A percentile compares a stretch with the other conserved stretches of the same genome.
phyloP scores from a whole-genome alignment of 2,888 invertebrate genomes.

The Nudaria mundana region DNA sequence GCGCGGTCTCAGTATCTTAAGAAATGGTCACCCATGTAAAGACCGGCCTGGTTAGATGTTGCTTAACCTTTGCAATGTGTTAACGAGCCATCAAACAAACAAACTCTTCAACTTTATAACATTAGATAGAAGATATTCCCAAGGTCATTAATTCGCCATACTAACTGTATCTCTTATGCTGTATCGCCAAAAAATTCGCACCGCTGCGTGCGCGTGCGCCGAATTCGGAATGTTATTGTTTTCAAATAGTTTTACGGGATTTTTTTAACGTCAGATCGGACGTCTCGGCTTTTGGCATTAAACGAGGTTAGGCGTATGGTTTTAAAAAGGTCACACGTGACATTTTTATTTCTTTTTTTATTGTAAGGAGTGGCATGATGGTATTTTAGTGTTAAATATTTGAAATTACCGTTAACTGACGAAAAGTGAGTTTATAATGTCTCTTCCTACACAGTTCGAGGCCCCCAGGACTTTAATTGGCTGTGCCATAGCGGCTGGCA shows the following conservation, averaged over 20 bases:
- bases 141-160: conserved; percentile 19
- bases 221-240: conserved; percentile 14
- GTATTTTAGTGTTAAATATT: background rate
- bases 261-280: conserved; percentile 1
- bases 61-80: too few species aligned
- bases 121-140: conserved; percentile 20
- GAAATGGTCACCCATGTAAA: too few species aligned
- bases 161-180: conserved; percentile 20
- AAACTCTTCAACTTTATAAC: too few species aligned
- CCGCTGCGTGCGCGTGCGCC: conserved; percentile 10
- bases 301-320: background rate
- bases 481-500: too few species aligned
- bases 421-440: too few species aligned
- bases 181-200: conserved; percentile 24
- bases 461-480: too few species aligned
- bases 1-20: too few species aligned
- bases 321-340: conserved; percentile 1
- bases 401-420: too few species aligned
- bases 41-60: too few species aligned
- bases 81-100: too few species aligned
- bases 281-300: background rate
- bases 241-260: conserved; percentile 31
- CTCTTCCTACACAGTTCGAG: too few species aligned
- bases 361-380: background rate
- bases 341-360: background rate